These are phyloP conservation scores for Gila orcuttii DNA, from an alignment of 2,113 vertebrate genomes.

Conservation along the genomic window DNA sequence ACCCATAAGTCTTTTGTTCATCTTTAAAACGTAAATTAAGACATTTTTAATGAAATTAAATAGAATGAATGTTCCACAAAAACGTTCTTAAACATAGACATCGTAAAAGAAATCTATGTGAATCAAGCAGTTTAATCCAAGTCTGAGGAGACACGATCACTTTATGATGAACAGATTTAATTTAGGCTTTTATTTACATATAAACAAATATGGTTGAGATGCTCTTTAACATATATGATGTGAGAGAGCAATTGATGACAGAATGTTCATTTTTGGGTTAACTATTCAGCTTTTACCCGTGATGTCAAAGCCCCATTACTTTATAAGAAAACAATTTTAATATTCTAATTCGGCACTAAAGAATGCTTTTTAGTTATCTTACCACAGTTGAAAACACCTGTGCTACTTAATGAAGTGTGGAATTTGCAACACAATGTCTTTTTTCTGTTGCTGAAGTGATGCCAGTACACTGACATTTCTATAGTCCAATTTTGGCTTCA, in stretches of 20 bases:
- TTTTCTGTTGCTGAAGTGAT: slow-evolving; percentile 19
- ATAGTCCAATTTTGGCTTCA: slow-evolving; percentile 23
- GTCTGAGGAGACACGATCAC: neutral
- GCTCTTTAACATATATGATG: neutral
- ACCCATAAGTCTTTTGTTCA: neutral
- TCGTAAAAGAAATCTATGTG: neutral
- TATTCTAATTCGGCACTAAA: neutral
- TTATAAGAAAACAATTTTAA: neutral
- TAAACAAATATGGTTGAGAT: neutral
- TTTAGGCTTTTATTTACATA: neutral
- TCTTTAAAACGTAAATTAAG: neutral
- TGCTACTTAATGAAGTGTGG: slow-evolving; percentile 12
- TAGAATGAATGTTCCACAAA: neutral
- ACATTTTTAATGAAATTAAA: neutral
- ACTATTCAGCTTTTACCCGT: neutral
- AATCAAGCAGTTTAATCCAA: neutral
- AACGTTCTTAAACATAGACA: neutral
- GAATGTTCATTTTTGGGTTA: neutral
- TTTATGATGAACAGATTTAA: neutral
- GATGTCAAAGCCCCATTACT: neutral
- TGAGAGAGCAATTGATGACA: neutral
- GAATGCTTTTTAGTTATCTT: neutral
- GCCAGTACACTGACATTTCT: slow-evolving; percentile 10
- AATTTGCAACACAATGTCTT: slow-evolving; percentile 16
- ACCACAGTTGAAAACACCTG: slow-evolving; percentile 1